These are phyloP conservation scores for Atopsyche davidsoni DNA, from an alignment of 1,140 invertebrate genomes.

Conservation along the genomic window DNA sequence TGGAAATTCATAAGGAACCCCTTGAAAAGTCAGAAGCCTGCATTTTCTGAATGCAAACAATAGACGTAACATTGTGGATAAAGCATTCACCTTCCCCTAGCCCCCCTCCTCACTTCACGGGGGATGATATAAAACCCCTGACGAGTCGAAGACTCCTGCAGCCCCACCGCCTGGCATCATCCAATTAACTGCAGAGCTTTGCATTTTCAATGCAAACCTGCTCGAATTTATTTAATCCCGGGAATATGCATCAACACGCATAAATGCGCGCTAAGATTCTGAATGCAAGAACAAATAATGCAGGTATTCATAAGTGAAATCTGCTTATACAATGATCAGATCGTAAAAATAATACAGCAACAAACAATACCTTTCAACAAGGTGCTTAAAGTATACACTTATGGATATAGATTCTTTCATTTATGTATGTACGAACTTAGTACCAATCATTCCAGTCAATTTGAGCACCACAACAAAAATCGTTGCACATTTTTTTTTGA, in stretches of 20 bases:
- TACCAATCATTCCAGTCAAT: no score
- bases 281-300: no score
- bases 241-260: constrained; percentile 8
- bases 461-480: no score
- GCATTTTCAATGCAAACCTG: constrained; percentile 21
- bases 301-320: no score
- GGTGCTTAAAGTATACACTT: no score
- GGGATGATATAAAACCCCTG: constrained; percentile 22
- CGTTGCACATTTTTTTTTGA: no score
- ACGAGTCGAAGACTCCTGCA: constrained; percentile 17
- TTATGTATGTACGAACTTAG: no score
- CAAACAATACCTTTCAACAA: no score
- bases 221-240: constrained; percentile 1
- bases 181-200: constrained; percentile 27
- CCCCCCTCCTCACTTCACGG: constrained; percentile 16
- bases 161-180: constrained; percentile 13
- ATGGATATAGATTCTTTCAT: no score
- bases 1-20: constrained; percentile 3
- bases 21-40: constrained; percentile 18
- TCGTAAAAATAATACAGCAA: no score
- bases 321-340: no score
- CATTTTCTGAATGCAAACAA: constrained; percentile 25
- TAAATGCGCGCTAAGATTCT: no score
- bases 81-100: constrained; percentile 27
- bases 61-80: constrained; percentile 20